Evolutionary conservation across 2,113 vertebrate species (phyloP).

Genomic region (Pheucticus melanocephalus): DNA sequence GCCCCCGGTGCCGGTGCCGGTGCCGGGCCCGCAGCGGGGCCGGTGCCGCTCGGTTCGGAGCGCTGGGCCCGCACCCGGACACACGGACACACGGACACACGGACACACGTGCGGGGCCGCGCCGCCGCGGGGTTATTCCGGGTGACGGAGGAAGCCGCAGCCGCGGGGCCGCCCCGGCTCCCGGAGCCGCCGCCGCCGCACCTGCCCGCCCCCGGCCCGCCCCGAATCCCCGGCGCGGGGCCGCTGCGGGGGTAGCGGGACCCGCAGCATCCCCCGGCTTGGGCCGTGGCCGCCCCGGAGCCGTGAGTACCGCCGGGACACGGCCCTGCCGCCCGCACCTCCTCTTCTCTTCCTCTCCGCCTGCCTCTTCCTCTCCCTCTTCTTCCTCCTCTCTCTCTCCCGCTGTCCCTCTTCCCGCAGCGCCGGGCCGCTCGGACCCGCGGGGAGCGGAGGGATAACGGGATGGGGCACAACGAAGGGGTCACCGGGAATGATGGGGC

Average conservation of each 20-base stretch:
- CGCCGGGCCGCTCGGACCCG: neutral
- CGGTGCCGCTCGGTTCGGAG: neutral
- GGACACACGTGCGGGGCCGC: neutral
- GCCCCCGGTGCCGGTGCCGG: neutral
- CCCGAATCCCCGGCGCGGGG: neutral
- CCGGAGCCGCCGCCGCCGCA: neutral
- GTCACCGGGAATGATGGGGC: too few relatives aligned
- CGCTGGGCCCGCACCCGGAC: neutral
- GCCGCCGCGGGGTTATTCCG: neutral
- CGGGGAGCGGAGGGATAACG: neutral
- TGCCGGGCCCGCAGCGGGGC: neutral
- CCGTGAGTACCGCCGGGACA: constrained; percentile 16
- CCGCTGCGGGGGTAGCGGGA: neutral
- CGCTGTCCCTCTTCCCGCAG: neutral
- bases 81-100: neutral
- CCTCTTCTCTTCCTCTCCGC: neutral
- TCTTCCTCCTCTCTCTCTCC: neutral
- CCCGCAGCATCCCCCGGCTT: neutral
- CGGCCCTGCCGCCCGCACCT: neutral
- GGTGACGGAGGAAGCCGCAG: neutral
- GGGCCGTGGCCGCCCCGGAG: neutral
- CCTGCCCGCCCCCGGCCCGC: neutral
- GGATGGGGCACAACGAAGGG: neutral
- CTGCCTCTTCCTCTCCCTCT: neutral
- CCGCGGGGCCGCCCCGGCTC: neutral